Evolutionary conservation across 1,140 invertebrate species (phyloP), one percentile per base, ranked within the genome.

Genomic region (Chironomus striatipennis): DNA sequence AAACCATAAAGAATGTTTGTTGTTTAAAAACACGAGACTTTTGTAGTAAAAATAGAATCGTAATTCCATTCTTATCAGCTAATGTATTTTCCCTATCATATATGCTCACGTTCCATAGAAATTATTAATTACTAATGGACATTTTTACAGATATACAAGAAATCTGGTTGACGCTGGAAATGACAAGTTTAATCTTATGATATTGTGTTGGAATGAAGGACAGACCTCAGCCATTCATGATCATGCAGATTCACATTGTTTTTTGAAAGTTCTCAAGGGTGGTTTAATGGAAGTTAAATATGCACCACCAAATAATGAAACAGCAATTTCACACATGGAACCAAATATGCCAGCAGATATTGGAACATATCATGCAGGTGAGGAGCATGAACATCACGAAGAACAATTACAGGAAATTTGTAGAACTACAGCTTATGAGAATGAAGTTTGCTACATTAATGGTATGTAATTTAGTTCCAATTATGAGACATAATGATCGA

Each of bases 101-200:
- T n/a, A n/a, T 34, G 24, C 24, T 34, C 24, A 34, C 24, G 24
- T 34, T 34, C 24, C 24, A 34, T 2, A 34, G 24, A 34, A 34
- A 2, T 74, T 17, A 2, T 65, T 42, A 64, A 17, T 76, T 73
- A 1, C 17, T 18, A 15, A 64, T 70, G 24, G 24, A 34, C 24
- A 34, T 34, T 34, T 5, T 79, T 80, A 7, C 79, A 97, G 93
- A 77, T 98, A 98, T 80, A 98, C 96, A 0, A 83, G 96, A 21
- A 98, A 98, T 84, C 84, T 98, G 74, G 94, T 98, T 2, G 95
- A 98, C 80, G 89, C 88, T 76, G 96, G 96, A 9, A 99, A 99
- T 83, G 97, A 95, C 1, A 97, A 95, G 81, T 99, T 98, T 83
- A 99, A 99, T 83, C 85, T 99, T 76, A 96, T 99, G 90, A 86